Evolutionary conservation across 2,797 vertebrate species (phyloP).

Genomic region (Leptodactylus fallax): DNA sequence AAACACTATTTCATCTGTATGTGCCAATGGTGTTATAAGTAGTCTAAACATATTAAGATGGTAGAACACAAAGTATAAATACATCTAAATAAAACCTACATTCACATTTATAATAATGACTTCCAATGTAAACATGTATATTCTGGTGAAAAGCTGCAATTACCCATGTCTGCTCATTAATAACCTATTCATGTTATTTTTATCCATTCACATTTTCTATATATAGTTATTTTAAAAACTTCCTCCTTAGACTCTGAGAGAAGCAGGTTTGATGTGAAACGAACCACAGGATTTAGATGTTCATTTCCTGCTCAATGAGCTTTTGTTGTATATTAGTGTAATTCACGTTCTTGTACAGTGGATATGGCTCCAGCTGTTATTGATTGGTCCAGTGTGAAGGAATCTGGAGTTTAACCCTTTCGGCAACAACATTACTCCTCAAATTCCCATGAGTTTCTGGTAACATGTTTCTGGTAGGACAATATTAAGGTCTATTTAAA

Average conservation of each 20-base stretch:
- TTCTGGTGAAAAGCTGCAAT: background rate
- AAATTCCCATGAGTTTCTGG: no score
- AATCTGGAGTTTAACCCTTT: background rate
- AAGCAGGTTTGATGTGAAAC: background rate
- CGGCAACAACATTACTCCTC: background rate
- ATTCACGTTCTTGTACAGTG: background rate
- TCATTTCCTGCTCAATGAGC: constrained; percentile 26
- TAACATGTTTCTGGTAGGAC: no score
- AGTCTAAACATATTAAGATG: background rate
- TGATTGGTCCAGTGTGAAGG: background rate
- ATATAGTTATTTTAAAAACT: constrained; percentile 5
- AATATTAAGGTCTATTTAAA: no score
- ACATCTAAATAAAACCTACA: background rate
- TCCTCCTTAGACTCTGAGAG: constrained; percentile 17
- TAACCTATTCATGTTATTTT: constrained; percentile 1
- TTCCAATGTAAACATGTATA: background rate
- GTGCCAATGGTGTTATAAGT: background rate
- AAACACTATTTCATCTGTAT: no score
- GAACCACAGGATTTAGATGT: background rate
- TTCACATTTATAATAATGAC: background rate
- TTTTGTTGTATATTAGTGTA: background rate
- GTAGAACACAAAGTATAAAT: background rate
- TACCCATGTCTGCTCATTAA: background rate
- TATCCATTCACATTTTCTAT: constrained; percentile 2
- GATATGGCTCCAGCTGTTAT: background rate